phyloP scores from a whole-genome alignment of 2,888 invertebrate species.

The Rhaphigaster nebulosa region DNA sequence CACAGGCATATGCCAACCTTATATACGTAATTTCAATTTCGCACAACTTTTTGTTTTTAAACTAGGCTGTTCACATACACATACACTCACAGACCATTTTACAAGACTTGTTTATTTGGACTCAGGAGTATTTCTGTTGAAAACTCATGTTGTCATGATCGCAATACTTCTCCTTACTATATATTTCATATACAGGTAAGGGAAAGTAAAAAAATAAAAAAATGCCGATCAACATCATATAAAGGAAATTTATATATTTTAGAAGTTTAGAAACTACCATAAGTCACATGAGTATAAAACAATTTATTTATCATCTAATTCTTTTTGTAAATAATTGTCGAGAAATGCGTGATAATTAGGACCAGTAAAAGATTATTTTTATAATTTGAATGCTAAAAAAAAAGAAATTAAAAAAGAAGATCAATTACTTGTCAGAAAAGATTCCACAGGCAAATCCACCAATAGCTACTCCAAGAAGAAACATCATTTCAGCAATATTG shows the following conservation, averaged over 20 bases:
- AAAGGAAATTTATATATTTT: neutral
- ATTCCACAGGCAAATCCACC: conserved; percentile 85
- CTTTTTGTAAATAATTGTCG: neutral
- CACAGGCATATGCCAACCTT: no score
- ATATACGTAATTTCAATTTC: no score
- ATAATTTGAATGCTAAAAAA: neutral
- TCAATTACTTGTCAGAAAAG: conserved; percentile 79
- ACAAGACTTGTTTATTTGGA: no score
- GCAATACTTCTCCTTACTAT: no score
- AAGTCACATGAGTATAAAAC: neutral
- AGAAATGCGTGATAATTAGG: neutral
- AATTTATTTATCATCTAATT: neutral
- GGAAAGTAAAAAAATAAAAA: no score
- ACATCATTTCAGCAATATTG: conserved; percentile 83
- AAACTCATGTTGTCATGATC: no score
- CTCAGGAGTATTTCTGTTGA: no score
- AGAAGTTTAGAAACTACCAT: neutral
- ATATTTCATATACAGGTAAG: no score
- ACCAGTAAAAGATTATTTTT: conserved; percentile 46
- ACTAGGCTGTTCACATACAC: no score
- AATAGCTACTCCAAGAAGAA: conserved; percentile 81
- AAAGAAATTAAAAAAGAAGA: neutral
- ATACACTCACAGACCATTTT: no score
- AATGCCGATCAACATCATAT: no score
- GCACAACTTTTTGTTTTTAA: no score